These are phyloP conservation scores for Eristalis intricaria DNA, from an alignment of 2,888 invertebrate genomes.

Conservation along the genomic window DNA sequence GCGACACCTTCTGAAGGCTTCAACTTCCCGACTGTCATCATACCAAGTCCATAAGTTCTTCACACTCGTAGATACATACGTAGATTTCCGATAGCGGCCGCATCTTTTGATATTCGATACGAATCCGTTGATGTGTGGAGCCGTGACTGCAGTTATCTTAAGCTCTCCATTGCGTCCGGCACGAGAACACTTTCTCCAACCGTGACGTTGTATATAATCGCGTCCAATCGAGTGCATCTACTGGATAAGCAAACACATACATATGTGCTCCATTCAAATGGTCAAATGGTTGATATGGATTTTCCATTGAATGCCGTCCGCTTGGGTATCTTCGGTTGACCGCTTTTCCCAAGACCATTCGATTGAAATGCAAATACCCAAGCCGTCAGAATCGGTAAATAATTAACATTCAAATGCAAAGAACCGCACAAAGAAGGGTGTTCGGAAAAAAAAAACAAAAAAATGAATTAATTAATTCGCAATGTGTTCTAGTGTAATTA, in stretches of 20 bases:
- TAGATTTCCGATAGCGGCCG: too few relatives aligned
- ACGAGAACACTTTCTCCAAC: conserved; percentile 11
- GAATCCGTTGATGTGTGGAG: too few relatives aligned
- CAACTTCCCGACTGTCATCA: too few relatives aligned
- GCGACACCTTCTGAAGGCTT: too few relatives aligned
- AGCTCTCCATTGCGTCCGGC: not conserved
- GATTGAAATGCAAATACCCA: conserved; percentile 27
- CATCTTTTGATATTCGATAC: too few relatives aligned
- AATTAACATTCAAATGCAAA: not conserved
- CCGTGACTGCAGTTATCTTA: not conserved
- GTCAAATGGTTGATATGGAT: conserved; percentile 18
- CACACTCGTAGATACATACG: too few relatives aligned
- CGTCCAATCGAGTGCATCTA: conserved; percentile 23
- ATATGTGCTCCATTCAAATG: conserved; percentile 5
- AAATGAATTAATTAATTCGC: not conserved
- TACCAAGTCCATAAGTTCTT: too few relatives aligned
- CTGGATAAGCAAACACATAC: not conserved
- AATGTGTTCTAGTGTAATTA: conserved; percentile 6
- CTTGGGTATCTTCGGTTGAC: conserved; percentile 36
- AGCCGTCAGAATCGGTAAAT: conserved; percentile 4
- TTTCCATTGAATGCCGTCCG: conserved; percentile 20
- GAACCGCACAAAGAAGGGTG: not conserved
- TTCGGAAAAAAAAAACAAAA: not conserved
- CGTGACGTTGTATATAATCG: not conserved
- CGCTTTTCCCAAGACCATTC: conserved; percentile 24